Conservation (phyloP, 2,888 invertebrate genomes). For the Epistrophe eligans region DNA sequence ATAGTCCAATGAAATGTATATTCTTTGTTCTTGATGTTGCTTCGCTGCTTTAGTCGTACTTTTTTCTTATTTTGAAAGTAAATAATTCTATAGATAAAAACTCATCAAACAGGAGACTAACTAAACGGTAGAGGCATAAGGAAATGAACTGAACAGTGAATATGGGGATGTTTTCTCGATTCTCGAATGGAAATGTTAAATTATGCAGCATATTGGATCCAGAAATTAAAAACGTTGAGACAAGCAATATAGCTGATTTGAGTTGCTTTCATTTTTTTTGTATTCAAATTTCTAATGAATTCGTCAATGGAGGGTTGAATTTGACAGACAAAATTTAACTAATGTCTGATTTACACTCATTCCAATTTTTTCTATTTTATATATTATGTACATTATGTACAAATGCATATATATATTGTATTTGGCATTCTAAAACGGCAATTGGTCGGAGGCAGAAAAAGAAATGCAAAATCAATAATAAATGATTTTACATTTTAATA, state of each 20-base stretch:
- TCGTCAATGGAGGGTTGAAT: background rate
- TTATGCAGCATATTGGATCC: conserved; percentile 7
- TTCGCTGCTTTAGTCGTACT: conserved; percentile 4
- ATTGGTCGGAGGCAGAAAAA: too few species aligned
- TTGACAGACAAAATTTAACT: background rate
- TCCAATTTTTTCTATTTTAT: too few species aligned
- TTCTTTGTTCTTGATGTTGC: conserved; percentile 65
- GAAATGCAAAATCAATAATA: too few species aligned
- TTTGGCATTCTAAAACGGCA: too few species aligned
- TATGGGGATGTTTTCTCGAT: conserved; percentile 1
- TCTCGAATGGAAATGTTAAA: conserved; percentile 20
- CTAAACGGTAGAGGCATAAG: background rate
- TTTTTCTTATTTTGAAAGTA: background rate
- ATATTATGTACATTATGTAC: too few species aligned
- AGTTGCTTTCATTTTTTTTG: background rate
- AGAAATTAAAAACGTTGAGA: background rate
- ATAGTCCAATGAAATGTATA: conserved; percentile 77
- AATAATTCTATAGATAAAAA: background rate
- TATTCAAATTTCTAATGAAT: background rate
- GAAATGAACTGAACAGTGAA: background rate
- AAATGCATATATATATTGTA: too few species aligned
- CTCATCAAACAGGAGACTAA: background rate
- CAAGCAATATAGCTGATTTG: background rate
- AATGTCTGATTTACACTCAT: too few species aligned
- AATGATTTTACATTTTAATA: too few species aligned